A percentile compares a stretch with the other conserved stretches of the same genome.
Evolutionary conservation across 2,888 invertebrate species (phyloP).

Genomic region (Lypha dubia): DNA sequence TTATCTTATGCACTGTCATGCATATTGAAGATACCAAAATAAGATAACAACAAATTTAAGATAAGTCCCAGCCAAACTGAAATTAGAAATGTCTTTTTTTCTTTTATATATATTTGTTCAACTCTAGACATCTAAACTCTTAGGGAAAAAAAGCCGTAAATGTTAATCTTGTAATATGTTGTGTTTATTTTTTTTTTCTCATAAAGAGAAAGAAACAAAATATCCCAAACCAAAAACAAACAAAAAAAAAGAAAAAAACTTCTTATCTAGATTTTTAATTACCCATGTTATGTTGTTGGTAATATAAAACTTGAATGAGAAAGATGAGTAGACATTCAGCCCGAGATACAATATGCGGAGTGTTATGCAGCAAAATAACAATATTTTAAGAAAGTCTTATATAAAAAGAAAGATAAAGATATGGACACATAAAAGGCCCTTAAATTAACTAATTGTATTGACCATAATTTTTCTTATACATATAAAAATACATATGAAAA

Average conservation of each 20-base stretch:
- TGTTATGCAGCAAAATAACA: slow-evolving; percentile 41
- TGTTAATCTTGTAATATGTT: slow-evolving; percentile 63
- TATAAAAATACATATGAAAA: background rate
- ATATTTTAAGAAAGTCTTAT: slow-evolving; percentile 44
- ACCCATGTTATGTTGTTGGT: slow-evolving; percentile 69
- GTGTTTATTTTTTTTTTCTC: background rate
- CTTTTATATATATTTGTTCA: slow-evolving; percentile 32
- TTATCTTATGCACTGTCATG: slow-evolving; percentile 58
- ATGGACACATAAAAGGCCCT: slow-evolving; percentile 39
- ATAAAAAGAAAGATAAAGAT: slow-evolving; percentile 32
- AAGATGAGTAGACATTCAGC: slow-evolving; percentile 49
- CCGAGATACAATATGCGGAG: background rate
- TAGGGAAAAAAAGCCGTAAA: slow-evolving; percentile 49
- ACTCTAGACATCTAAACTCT: slow-evolving; percentile 21
- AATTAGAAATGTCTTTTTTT: slow-evolving; percentile 31
- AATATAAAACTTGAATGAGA: slow-evolving; percentile 51
- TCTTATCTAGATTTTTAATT: slow-evolving; percentile 72
- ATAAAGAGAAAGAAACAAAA: slow-evolving; percentile 3
- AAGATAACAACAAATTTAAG: slow-evolving; percentile 66
- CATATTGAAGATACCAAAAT: background rate
- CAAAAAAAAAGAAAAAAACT: slow-evolving; percentile 24
- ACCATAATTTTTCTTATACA: slow-evolving; percentile 59
- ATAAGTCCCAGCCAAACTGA: slow-evolving; percentile 57
- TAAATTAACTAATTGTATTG: slow-evolving; percentile 71
- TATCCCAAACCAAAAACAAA: too few relatives aligned